Evolutionary conservation across 2,888 invertebrate genomes (phyloP), one percentile per base, ranked within the genome.

Genomic region (Hyalella azteca): DNA sequence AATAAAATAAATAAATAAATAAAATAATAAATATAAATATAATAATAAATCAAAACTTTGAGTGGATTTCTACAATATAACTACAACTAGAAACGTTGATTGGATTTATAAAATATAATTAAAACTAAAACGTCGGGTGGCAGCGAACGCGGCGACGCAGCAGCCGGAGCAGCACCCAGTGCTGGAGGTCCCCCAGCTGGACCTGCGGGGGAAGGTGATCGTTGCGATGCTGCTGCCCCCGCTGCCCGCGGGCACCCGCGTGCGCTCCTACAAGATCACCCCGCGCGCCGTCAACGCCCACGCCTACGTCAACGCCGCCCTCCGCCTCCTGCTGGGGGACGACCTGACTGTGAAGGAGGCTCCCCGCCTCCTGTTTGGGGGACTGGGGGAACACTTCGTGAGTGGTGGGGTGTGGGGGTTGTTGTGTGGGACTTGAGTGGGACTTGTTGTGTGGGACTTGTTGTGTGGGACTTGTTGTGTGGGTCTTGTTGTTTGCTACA

Each of bases 261-360:
- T 88, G 79, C 79, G 84, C n/a, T 81, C 84, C 3, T 85, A 79
- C 78, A 83, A 84, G 93, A 92, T 94, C 75, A 93, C 93, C 91
- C 92, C 93, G 0, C 89, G 93, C 82, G 91, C 93, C 0, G 93
- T 93, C 88, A 93, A 93, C 86, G 92, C 94, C 0, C 93, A 93
- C 86, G 93, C 94, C 0, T 91, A 92, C 81, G 92, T 94, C 0
- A 94, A 94, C 86, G 93, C 93, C 19, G 94, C 91, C 0, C 93
- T 94, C 85, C 88, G 92, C 2, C 89, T 93, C 78, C 90, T 91
- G 87, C 87, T 93, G 29, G 88, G 76, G 85, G 89, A 82, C 86
- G 90, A 83, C 87, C 90, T 66, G 26, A 88, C 88, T 41, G 89
- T 93, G 1, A 84, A 84, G 40, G 89, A 90, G 22, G 89, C 89